Base-by-base conservation (phyloP, 2,797 vertebrate species). In the Pelobates cultripes region DNA sequence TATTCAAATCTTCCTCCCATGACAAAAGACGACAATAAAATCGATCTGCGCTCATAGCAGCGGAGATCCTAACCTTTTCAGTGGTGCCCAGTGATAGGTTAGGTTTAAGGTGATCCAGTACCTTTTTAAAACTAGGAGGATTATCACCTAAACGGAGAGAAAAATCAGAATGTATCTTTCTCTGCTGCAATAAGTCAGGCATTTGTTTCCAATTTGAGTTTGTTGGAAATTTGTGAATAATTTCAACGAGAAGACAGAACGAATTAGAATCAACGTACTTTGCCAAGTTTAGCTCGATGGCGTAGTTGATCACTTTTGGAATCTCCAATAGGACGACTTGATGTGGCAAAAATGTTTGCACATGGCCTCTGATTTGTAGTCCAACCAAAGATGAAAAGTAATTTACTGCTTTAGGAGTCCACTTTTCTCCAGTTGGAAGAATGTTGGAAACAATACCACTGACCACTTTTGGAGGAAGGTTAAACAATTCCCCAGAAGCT, bases 391-490 rank as follows among this genome's bases (percentile, higher is more conserved):
- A 95, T 2, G 88, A 93, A 72, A 98, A 96, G 86, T 96, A 99
- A 51, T 91, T 91, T 53, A 94, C 42, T 4, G 95, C 89, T 17
- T 91, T 89, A 17, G 90, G 86, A 80, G 86, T 57, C 93, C 94
- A 94, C 80, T 82, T 92, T 77, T 93, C 88, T 66, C 89, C 89
- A 86, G 92, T 42, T 47, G 97, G 94, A 77, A 98, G 88, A 69
- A 99, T 89, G 85, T 94, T 97, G 79, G 96, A 93, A 87, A 99
- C 95, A 90, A 98, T 89, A 2, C 97, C 97, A 80, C 90, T 94
- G 66, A 96, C 85, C 7, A 96, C 89, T 86, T 95, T 96, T 4
- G 97, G 96, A 60, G 96, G 96, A 45, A 98, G 90, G 43, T 90
- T 92, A 87, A 97, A 95, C 15, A 98, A 84, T 28, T 94, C 91